Evolutionary conservation across 2,888 invertebrate species (phyloP).

Genomic region (Chloromyia formosa): DNA sequence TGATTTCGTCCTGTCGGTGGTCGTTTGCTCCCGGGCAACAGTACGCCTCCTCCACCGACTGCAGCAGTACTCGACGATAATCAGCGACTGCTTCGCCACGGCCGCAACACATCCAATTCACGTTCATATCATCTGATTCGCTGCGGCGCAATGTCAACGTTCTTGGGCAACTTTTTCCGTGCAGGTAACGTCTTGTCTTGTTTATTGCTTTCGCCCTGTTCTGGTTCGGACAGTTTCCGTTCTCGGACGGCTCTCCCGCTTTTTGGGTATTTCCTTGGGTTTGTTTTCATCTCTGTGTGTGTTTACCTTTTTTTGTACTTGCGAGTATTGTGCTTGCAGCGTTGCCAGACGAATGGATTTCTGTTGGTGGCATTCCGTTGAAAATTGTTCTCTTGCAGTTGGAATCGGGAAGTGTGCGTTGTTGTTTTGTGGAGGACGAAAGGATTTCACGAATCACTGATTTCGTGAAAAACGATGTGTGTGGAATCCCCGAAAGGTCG

Average conservation of each 20-base stretch:
- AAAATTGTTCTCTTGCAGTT: neutral
- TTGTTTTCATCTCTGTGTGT: constrained; percentile 34
- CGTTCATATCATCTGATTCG: neutral
- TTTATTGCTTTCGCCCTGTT: neutral
- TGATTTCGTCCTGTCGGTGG: constrained; percentile 6
- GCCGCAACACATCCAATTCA: constrained; percentile 6
- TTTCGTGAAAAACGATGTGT: too few species aligned
- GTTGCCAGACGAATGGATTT: constrained; percentile 23
- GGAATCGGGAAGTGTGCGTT: neutral
- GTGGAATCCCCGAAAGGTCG: too few species aligned
- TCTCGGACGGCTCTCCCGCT: neutral
- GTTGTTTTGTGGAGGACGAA: neutral
- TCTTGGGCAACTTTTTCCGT: constrained; percentile 64
- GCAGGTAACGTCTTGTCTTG: constrained; percentile 59
- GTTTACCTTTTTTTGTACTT: constrained; percentile 34
- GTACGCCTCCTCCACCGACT: neutral
- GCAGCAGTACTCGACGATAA: neutral
- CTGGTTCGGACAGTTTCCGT: neutral
- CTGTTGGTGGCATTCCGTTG: neutral
- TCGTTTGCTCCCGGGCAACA: constrained; percentile 22
- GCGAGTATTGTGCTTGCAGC: too few species aligned
- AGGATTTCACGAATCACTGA: neutral
- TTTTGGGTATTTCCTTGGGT: neutral
- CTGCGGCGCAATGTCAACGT: constrained; percentile 60
- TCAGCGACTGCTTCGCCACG: constrained; percentile 7